A percentile compares a stretch with the other conserved stretches of the same genome.
These are phyloP conservation scores for Diadumene lineata DNA, from an alignment of 92 coral and sea anemone species.

Conservation along the genomic window DNA sequence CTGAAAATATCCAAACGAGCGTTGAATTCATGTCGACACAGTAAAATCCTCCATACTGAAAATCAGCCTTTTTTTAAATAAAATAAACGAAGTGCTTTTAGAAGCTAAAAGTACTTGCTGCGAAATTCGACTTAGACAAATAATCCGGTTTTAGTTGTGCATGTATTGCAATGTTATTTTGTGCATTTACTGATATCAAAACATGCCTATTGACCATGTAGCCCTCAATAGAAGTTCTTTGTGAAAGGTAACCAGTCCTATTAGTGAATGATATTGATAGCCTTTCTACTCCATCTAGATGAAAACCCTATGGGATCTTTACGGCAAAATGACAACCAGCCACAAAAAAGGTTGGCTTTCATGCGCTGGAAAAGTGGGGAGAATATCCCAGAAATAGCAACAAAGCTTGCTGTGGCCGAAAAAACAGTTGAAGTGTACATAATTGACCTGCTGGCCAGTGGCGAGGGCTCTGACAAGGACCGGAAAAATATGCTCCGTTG, in stretches of 20 bases:
- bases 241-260: no score
- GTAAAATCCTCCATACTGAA: no score
- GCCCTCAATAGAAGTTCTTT: no score
- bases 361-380: conserved; percentile 22
- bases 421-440: conserved; percentile 42
- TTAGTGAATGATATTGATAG: conserved; percentile 3
- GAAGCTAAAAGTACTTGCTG: no score
- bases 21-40: not conserved
- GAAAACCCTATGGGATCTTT: conserved; percentile 18
- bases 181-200: conserved; percentile 22
- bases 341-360: conserved; percentile 22
- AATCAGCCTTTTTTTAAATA: no score
- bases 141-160: no score
- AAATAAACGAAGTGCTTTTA: no score
- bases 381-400: conserved; percentile 15
- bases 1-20: not conserved
- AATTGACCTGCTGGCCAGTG: conserved; percentile 20
- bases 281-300: conserved; percentile 9
- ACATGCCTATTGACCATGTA: not conserved
- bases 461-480: conserved; percentile 6
- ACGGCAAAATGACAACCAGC: conserved; percentile 24
- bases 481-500: conserved; percentile 8
- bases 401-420: conserved; percentile 21
- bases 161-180: no score
- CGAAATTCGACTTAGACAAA: no score